A percentile compares a stretch with the other conserved stretches of the same genome.
These are phyloP conservation scores for Chaetorhynchus papuensis DNA, from an alignment of 2,113 vertebrate species.

Conservation along the genomic window DNA sequence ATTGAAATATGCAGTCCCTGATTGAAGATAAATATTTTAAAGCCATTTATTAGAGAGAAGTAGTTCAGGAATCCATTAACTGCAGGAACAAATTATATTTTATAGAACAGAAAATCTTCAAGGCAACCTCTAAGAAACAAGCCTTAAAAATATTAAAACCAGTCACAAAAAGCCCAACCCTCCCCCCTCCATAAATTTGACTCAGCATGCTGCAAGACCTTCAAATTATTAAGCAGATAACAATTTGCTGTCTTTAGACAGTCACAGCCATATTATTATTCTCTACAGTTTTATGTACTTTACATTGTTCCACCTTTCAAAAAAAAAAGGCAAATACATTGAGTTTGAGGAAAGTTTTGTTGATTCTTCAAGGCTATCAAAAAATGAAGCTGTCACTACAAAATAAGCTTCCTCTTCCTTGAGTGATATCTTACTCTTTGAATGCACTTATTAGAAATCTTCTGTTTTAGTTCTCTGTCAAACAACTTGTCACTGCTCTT, in stretches of 20 bases:
- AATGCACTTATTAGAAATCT: neutral
- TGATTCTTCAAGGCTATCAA: neutral
- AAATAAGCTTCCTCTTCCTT: neutral
- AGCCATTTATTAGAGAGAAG: neutral
- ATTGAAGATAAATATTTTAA: neutral
- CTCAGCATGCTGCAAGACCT: neutral
- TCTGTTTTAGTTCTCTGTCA: neutral
- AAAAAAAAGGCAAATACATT: neutral
- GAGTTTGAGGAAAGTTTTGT: neutral
- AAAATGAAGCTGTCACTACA: neutral
- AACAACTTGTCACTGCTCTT: neutral
- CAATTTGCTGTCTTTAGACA: neutral
- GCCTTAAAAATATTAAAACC: neutral
- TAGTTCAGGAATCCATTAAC: conserved; percentile 18
- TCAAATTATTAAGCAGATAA: neutral
- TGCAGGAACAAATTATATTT: neutral
- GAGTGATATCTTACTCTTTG: neutral
- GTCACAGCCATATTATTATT: neutral
- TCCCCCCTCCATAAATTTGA: neutral
- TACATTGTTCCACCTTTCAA: neutral
- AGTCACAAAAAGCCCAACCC: neutral
- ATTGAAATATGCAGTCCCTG: neutral
- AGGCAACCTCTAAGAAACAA: neutral
- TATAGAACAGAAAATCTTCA: neutral
- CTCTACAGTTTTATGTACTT: neutral